Conservation (phyloP, 2,113 vertebrate genomes). For the Cochlearius cochlearius region DNA sequence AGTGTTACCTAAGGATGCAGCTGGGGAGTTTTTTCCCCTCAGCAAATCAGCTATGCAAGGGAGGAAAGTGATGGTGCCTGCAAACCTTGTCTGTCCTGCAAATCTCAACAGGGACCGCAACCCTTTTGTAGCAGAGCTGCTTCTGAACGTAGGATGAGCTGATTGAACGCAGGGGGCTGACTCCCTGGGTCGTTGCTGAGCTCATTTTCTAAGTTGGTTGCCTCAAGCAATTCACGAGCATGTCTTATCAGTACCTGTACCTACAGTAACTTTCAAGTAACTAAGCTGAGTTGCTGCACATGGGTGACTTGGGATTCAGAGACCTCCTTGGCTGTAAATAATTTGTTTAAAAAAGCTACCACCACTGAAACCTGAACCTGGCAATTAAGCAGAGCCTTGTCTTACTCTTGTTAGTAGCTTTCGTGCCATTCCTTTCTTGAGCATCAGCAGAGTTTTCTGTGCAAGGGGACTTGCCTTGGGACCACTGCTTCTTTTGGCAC, state of each 20-base stretch:
- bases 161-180: fast-evolving
- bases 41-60: neutral
- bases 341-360: neutral
- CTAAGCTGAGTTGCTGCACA: neutral
- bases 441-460: neutral
- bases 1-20: neutral
- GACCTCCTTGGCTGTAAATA: neutral
- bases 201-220: neutral
- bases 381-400: neutral
- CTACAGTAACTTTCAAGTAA: neutral
- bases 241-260: neutral
- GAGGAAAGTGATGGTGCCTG: neutral
- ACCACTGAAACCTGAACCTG: neutral
- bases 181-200: neutral
- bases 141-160: neutral
- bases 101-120: neutral
- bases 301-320: neutral
- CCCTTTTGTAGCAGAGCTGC: neutral
- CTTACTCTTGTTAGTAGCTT: neutral
- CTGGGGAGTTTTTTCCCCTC: neutral
- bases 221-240: neutral
- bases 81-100: neutral
- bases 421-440: neutral
- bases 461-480: neutral
- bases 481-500: neutral